Evolutionary conservation across 64 coral and sea anemone genomes (phyloP), one percentile per base, ranked within the genome.

Genomic region (Hydrozoanthus tunicans): DNA sequence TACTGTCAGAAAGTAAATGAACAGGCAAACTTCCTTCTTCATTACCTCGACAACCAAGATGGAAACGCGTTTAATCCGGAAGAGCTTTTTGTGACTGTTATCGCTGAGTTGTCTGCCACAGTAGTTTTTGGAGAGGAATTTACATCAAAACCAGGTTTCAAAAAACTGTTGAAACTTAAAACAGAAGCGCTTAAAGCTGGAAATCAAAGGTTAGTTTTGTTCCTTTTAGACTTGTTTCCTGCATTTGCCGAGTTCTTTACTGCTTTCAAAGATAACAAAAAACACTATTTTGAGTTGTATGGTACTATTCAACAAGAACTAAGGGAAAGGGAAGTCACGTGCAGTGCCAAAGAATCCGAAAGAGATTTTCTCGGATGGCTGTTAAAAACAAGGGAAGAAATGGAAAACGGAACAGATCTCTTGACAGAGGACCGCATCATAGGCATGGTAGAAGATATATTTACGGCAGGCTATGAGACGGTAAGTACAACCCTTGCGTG

Each of bases 401-500:
- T 56, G 7, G 27, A 27, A 11, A 26, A 73, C 54, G 67, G 32
- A 43, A 43, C 32, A 43, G 32, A 43, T 43, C 61, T 63, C 61
- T 9, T 13, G 61, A 13, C 69, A 59, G 70, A 90, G 65, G 73
- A 90, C 13, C 32, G 78, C 27, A 64, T 78, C 15, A 64, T 78
- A 27, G 64, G 65, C 13, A 53, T 4, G 24, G 56, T 54, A 51
- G 53, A 15, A 6, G 74, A 78, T 32, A 90, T 90, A 74, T 55
- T 90, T 79, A 24, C 25, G 3, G 88, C 56, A 51, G 88, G 88
- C 1, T 90, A 32, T 25, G 88, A 90, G 13, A 90, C 88, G 6
- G 69, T 13, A 14, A 32, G 58, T 57, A 58, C 52, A 2, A 90
- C 88, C 52, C 32, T 90, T 11, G 58, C 53, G 5, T 89, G 85